Conservation (phyloP, 2,888 invertebrate species). For the Geotrupes spiniger region DNA sequence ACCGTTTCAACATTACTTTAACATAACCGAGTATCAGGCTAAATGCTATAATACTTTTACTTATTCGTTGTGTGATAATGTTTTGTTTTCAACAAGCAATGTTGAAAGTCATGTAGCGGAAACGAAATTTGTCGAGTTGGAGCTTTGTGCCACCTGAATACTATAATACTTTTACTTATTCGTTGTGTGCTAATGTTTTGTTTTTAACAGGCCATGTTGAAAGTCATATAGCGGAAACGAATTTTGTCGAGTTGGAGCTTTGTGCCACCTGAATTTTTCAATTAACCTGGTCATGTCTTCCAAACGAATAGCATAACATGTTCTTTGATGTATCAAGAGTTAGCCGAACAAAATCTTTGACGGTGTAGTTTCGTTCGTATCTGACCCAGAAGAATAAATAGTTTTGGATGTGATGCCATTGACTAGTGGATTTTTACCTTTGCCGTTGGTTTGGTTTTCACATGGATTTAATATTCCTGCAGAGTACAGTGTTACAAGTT, state of each 20-base stretch:
- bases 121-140: constrained; percentile 86
- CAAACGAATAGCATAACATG: constrained; percentile 37
- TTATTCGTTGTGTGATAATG: neutral
- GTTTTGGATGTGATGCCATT: constrained; percentile 89
- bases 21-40: constrained; percentile 77
- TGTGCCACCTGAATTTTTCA: constrained; percentile 77
- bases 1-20: constrained; percentile 68
- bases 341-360: constrained; percentile 91
- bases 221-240: constrained; percentile 78
- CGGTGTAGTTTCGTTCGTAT: constrained; percentile 59
- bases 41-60: constrained; percentile 27
- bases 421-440: constrained; percentile 84
- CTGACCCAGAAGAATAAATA: constrained; percentile 60
- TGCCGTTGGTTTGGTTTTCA: constrained; percentile 83
- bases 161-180: neutral
- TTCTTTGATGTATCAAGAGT: constrained; percentile 88
- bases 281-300: constrained; percentile 52
- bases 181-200: constrained; percentile 4
- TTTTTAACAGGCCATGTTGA: constrained; percentile 66
- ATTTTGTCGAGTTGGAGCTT: constrained; percentile 83
- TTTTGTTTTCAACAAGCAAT: constrained; percentile 57
- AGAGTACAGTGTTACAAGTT: constrained; percentile 41
- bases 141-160: constrained; percentile 79
- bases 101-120: constrained; percentile 76
- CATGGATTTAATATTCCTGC: constrained; percentile 90